Conservation (phyloP, 2,888 invertebrate species). For the Pantelozetes paolii region DNA sequence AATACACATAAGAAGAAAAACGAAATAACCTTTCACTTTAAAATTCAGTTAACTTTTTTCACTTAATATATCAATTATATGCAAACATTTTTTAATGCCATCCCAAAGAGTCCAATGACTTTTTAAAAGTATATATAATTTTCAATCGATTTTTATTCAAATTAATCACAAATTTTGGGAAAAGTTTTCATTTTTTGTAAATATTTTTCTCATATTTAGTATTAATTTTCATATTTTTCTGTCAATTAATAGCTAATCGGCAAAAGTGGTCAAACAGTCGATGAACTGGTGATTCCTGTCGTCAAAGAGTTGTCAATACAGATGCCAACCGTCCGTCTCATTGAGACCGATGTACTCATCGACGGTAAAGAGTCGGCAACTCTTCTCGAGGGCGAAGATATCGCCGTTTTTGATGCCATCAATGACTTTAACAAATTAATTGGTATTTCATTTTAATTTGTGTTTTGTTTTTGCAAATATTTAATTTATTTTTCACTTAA, state of each 20-base stretch:
- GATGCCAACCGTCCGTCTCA: not conserved
- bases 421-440: not conserved
- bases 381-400: conserved; percentile 26
- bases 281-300: not conserved
- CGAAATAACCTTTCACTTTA: too few relatives aligned
- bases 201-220: too few relatives aligned
- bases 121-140: too few relatives aligned
- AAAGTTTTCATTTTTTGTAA: too few relatives aligned
- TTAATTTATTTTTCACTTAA: not conserved
- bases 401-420: not conserved
- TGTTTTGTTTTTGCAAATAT: not conserved
- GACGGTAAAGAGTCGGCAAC: not conserved
- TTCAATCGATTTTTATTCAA: too few relatives aligned
- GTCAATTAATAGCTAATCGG: conserved; percentile 17
- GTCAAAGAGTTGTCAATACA: not conserved
- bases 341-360: not conserved
- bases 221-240: too few relatives aligned
- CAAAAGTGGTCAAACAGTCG: conserved; percentile 16
- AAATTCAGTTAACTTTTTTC: too few relatives aligned
- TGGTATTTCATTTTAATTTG: not conserved
- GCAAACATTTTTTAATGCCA: too few relatives aligned
- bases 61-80: too few relatives aligned
- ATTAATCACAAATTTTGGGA: too few relatives aligned
- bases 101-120: too few relatives aligned
- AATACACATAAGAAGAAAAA: too few relatives aligned